phyloP scores from a whole-genome alignment of 2,888 invertebrate species.

The Beris chalybata region DNA sequence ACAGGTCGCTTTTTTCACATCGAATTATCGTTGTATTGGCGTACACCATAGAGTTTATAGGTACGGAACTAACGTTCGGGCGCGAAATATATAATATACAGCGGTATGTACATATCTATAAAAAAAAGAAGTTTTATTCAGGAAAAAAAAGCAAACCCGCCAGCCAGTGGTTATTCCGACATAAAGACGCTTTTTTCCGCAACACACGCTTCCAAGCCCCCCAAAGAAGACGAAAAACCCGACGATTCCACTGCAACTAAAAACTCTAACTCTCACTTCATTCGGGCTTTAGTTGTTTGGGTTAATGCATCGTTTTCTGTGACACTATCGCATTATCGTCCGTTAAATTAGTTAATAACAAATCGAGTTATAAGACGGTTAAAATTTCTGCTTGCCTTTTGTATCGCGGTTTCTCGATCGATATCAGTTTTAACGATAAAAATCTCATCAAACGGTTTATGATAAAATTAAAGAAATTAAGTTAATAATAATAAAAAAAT shows the following conservation, averaged over 20 bases:
- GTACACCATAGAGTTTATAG: not conserved
- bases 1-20: conserved; percentile 14
- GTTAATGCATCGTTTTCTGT: conserved; percentile 46
- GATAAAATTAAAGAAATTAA: not conserved
- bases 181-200: conserved; percentile 27
- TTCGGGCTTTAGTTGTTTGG: conserved; percentile 56
- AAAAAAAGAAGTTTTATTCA: conserved; percentile 3
- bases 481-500: not conserved
- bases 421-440: too few species aligned
- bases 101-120: not conserved
- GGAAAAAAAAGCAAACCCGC: conserved; percentile 18
- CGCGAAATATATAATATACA: conserved; percentile 6
- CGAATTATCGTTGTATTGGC: conserved; percentile 12
- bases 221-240: conserved; percentile 22
- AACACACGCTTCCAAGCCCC: conserved; percentile 16
- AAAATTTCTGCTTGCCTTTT: too few species aligned
- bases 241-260: conserved; percentile 28
- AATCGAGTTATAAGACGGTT: too few species aligned
- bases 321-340: conserved; percentile 14
- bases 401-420: too few species aligned
- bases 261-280: conserved; percentile 51
- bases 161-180: conserved; percentile 18
- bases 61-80: not conserved
- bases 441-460: not conserved
- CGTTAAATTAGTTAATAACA: too few species aligned